Base-by-base conservation (phyloP, 1,140 invertebrate species). In the Trichoplusia ni region DNA sequence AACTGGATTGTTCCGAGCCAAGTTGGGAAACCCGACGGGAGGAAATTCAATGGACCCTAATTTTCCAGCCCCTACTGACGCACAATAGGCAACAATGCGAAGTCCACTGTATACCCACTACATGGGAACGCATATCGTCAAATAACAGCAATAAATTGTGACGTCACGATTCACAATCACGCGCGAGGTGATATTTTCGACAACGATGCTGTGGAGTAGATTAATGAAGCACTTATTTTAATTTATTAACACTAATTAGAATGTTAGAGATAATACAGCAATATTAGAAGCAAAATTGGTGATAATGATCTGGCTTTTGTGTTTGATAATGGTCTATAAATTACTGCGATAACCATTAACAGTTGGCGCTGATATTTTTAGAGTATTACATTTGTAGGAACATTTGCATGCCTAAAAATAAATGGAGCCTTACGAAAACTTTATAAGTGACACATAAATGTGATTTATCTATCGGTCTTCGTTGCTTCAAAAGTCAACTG, bases 21-120 rank as follows among this genome's bases (percentile, higher is more conserved):
- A 67, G 47, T 64, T 63, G 46, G 37, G 47, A 60, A 51, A 40
- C 51, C 38, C 27, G 58, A n/a, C 18, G 42, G 54, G 46, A 66
- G 63, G 54, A 65, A 72, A 69, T 72, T 72, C 62, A 72, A 72
- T 72, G 64, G 67, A 66, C 59, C 70, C 59, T 66, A 72, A 72
- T 72, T 72, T 72, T 69, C 66, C 63, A 63, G 40, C 46, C 62
- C 53, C 63, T 60, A 53, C 35, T 58, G 25, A 65, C 67, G 59
- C 46, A 69, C 70, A 72, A 72, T 69, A 42, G 44, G 7, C 13
- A 59, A 65, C 44, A 65, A 59, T 59, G n/a, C n/a, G n/a, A n/a
- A n/a, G n/a, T n/a, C n/a, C n/a, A n/a, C 14, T 19, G 1, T 21
- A n/a, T 51, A 42, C 27, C 5, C 18, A n/a, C 7, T 37, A 23